These are phyloP conservation scores for Aeoliscus strigatus DNA, from an alignment of 2,797 vertebrate species.

Conservation along the genomic window DNA sequence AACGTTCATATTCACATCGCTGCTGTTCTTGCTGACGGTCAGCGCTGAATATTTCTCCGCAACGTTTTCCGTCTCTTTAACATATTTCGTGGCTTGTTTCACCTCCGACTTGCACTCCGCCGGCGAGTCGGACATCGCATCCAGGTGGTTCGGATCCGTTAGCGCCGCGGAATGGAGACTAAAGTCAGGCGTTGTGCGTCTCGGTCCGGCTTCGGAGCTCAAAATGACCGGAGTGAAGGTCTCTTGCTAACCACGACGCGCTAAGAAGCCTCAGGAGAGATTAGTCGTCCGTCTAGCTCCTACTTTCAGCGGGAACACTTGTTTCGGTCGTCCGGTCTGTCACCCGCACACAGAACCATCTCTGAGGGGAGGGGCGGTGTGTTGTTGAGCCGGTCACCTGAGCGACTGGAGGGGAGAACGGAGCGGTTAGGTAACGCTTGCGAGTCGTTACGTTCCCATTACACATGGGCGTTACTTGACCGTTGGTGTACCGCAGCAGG, in stretches of 20 bases:
- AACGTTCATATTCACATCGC: constrained; percentile 75
- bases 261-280: not conserved
- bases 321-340: constrained; percentile 34
- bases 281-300: not conserved
- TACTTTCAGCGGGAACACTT: constrained; percentile 18
- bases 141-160: constrained; percentile 23
- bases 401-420: constrained; percentile 33
- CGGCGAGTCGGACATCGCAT: constrained; percentile 73
- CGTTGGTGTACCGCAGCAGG: not conserved
- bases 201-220: constrained; percentile 24
- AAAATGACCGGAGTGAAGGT: constrained; percentile 11
- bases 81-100: constrained; percentile 82
- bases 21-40: constrained; percentile 79
- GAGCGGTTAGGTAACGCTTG: too few relatives aligned
- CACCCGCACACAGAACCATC: constrained; percentile 57
- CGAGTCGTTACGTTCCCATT: not conserved
- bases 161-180: constrained; percentile 1
- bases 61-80: constrained; percentile 83
- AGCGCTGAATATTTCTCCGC: constrained; percentile 80
- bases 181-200: too few relatives aligned
- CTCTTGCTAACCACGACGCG: not conserved
- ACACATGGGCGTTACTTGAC: not conserved
- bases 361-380: constrained; percentile 30
- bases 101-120: constrained; percentile 75
- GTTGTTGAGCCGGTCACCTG: constrained; percentile 52